Base-by-base conservation (phyloP, 2,888 invertebrate species). In the Andrena haemorrhoa region DNA sequence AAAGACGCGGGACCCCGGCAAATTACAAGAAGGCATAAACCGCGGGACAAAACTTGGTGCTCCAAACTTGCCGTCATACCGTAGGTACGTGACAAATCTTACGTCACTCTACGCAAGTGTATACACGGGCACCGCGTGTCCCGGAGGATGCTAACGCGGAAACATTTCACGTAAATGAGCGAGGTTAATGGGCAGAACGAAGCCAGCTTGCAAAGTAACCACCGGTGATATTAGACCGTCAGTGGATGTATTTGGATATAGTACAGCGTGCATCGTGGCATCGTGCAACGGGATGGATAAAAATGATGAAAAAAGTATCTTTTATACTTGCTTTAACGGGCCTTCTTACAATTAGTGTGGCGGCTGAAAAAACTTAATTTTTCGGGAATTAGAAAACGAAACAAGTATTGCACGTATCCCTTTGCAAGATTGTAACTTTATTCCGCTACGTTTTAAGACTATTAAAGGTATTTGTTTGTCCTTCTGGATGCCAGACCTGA, bases 51-150 rank as follows among this genome's bases (percentile, higher is more conserved):
- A 87, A 88, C 82, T 87, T 86, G 60, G 41, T 26, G 23, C 71
- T 53, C 16, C 73, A 70, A 88, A 86, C 84, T 87, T 84, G 80
- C 71, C 66, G 78, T 74, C 82, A 47, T 31, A 33, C 80, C 68
- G 70, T 84, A 41, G 41, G 41, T 41, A 88, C 84, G 88, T 87
- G 88, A 87, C 87, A 81, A 87, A 87, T 87, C 88, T 84, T 84
- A 88, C 72, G 80, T 82, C 82, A 74, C 73, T 82, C 64, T 51
- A 74, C 78, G 75, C 64, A 75, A 86, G 77, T 58, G 71, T 79
- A 64, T 77, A 61, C 63, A 74, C 7, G 20, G 47, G 63, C 35
- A 23, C 33, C 31, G 31, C 29, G 56, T 58, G 49, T 64, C 56
- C 56, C 53, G 75, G 26, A 51, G 71, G 73, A 60, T 53, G 78